Evolutionary conservation across 2,797 vertebrate species (phyloP).

Genomic region (Fundulus diaphanus): DNA sequence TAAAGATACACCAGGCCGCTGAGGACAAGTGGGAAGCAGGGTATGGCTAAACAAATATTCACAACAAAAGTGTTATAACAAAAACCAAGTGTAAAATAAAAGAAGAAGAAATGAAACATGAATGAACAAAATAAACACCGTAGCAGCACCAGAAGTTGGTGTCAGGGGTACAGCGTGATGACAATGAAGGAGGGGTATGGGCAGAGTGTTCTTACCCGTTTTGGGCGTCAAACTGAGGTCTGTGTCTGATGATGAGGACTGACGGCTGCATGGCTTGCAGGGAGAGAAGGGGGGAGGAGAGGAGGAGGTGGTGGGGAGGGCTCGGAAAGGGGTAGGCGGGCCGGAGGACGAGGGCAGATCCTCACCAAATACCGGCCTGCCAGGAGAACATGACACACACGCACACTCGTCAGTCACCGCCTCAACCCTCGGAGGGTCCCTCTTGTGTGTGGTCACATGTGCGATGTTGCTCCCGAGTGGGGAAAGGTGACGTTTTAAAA

Average conservation of each 20-base stretch:
- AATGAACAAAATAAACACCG: conserved; percentile 32
- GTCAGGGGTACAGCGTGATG: conserved; percentile 36
- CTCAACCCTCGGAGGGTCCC: conserved; percentile 37
- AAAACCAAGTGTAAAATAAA: conserved; percentile 30
- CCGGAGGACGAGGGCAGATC: conserved; percentile 96
- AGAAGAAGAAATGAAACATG: conserved; percentile 18
- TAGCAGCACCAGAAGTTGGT: conserved; percentile 70
- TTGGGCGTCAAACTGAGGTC: conserved; percentile 82
- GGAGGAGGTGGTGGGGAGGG: conserved; percentile 97
- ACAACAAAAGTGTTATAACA: conserved; percentile 31
- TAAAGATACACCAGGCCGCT: conserved; percentile 51
- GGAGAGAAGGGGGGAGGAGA: conserved; percentile 91
- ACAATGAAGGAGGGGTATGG: conserved; percentile 31
- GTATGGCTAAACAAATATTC: conserved; percentile 41
- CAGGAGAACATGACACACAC: conserved; percentile 87
- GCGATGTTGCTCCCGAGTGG: conserved; percentile 27
- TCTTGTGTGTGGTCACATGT: conserved; percentile 20
- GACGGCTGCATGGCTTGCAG: conserved; percentile 78
- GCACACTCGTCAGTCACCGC: conserved; percentile 61
- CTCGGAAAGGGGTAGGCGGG: conserved; percentile 99
- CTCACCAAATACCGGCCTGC: conserved; percentile 99
- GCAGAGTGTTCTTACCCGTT: conserved; percentile 73
- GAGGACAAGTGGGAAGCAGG: conserved; percentile 22
- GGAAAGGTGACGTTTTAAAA: conserved; percentile 29
- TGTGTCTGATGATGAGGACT: conserved; percentile 80